These are phyloP conservation scores for Temnopleurus reevesii DNA, from an alignment of 53 echinoderm and acorn worm genomes.

Conservation along the genomic window DNA sequence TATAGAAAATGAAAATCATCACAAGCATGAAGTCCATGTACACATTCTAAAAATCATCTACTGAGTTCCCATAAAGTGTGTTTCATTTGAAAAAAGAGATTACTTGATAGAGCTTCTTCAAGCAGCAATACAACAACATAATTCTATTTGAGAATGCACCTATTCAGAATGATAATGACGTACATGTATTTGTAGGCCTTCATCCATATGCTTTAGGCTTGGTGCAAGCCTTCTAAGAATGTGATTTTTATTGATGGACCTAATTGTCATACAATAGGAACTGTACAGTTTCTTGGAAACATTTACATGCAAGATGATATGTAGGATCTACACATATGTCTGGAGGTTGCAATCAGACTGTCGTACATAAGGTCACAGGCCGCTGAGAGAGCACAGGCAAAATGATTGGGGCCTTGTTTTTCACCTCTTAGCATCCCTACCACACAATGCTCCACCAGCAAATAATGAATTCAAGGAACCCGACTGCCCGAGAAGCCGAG, in stretches of 20 bases:
- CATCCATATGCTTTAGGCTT: too few species aligned
- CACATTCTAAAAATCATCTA: too few species aligned
- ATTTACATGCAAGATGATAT: too few species aligned
- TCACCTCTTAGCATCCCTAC: not conserved
- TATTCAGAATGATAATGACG: too few species aligned
- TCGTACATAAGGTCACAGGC: conserved; percentile 15
- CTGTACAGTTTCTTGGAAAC: not conserved
- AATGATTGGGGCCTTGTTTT: conserved; percentile 31
- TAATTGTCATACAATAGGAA: not conserved
- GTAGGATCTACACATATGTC: not conserved
- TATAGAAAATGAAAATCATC: too few species aligned
- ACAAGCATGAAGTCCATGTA: too few species aligned
- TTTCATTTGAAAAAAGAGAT: too few species aligned
- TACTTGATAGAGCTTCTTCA: too few species aligned
- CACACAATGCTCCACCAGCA: not conserved
- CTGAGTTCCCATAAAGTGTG: too few species aligned
- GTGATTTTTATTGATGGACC: not conserved
- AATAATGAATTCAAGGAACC: conserved; percentile 35
- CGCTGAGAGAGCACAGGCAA: not conserved
- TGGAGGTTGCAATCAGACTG: not conserved
- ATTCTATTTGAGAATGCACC: too few species aligned
- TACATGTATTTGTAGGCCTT: too few species aligned
- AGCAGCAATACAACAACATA: too few species aligned
- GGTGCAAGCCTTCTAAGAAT: not conserved
- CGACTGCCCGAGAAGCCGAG: conserved; percentile 2